These are phyloP conservation scores for Verasper variegatus DNA, from an alignment of 2,113 vertebrate genomes.

Conservation along the genomic window DNA sequence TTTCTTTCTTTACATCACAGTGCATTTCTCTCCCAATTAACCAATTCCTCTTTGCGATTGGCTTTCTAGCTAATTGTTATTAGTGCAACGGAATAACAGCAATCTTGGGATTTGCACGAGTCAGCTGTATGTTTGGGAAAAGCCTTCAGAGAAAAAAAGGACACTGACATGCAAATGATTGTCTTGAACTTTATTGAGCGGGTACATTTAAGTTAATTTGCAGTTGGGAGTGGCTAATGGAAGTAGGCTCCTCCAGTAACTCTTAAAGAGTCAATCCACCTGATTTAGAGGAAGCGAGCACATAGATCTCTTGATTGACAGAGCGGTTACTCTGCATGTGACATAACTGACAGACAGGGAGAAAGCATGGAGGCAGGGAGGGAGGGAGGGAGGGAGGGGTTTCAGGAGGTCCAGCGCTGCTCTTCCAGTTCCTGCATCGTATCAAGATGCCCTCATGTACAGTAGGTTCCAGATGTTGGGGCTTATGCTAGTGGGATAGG, in stretches of 20 bases:
- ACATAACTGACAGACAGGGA: conserved; percentile 67
- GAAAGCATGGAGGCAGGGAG: conserved; percentile 5
- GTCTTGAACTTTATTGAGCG: conserved; percentile 84
- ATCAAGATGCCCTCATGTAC: conserved; percentile 30
- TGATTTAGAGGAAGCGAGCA: conserved; percentile 82
- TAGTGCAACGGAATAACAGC: conserved; percentile 61
- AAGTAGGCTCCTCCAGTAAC: conserved; percentile 81
- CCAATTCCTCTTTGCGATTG: conserved; percentile 54
- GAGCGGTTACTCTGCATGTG: conserved; percentile 77
- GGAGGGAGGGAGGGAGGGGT: conserved; percentile 9
- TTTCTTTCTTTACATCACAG: neutral
- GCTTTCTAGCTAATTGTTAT: conserved; percentile 67
- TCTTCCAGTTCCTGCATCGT: conserved; percentile 31
- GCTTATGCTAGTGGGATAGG: conserved; percentile 54
- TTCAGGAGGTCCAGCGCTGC: conserved; percentile 8
- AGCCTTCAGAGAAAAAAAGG: conserved; percentile 66
- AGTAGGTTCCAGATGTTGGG: conserved; percentile 56
- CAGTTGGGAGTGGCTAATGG: conserved; percentile 85
- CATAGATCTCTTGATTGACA: conserved; percentile 84
- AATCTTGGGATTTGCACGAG: conserved; percentile 63
- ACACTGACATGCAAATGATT: conserved; percentile 84
- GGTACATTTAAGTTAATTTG: conserved; percentile 86
- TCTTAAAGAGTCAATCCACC: conserved; percentile 83
- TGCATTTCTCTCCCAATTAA: conserved; percentile 30
- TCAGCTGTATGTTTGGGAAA: conserved; percentile 79